Evolutionary conservation across 1,140 invertebrate genomes (phyloP), one percentile per base, ranked within the genome.

Genomic region (Palaemon carinicauda): DNA sequence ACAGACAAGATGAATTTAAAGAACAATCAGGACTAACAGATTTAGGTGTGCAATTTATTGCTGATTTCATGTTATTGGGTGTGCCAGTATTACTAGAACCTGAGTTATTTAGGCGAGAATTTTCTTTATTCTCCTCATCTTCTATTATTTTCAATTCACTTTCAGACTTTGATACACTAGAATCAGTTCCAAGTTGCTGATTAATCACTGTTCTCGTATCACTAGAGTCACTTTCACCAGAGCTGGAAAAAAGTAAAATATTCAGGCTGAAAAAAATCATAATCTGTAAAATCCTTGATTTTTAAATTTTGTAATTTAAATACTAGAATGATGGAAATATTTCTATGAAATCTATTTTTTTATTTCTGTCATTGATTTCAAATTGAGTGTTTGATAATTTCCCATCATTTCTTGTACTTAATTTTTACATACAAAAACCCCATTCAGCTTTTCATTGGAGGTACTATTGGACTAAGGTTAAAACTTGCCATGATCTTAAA

Each of bases 1-100:
- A 93, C 54, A 91, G 90, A 73, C 91, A 91, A 14, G 83, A 88
- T 19, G 88, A 88, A 31, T 80, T 65, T n/a, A 80, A 41, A 75
- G 88, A 80, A 69, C 82, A 86, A 77, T 60, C 50, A 50, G 82
- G 80, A 31, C 82, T 84, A 41, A 71, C 80, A 10, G 88, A 88
- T 52, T 78, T 53, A 33, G 80, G 51, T 60, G 60, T 80, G 73
- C 89, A 73, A 65, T 74, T 53, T 77, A 53, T 81, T 50, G 80
- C 78, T 74, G 78, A 17, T 27, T 19, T 75, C 74, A 52, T 75
- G 33, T 19, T 52, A 51, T 19, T 81, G 12, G 50, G 24, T 27
- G n/a, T 51, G 19, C 52, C 41, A 17, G 29, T 74, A 53, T 33
- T 83, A 19, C 52, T 84, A 51, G 86, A 85, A 65, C 65, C 54